A percentile compares a stretch with the other conserved stretches of the same genome.
These are phyloP conservation scores for Chrosomus eos DNA, from an alignment of 2,797 vertebrate genomes.

Conservation along the genomic window DNA sequence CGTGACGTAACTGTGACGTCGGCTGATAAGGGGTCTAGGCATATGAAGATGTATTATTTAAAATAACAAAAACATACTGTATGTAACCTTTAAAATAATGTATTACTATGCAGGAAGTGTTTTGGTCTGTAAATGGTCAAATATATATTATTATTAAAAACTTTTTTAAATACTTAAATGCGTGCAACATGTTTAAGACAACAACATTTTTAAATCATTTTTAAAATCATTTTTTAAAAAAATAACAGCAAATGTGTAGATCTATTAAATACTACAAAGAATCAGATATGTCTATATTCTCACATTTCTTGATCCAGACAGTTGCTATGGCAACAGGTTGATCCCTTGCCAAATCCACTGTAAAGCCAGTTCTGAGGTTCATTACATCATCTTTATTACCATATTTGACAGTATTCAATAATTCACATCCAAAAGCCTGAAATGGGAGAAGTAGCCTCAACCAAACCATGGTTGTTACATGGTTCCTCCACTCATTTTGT, in stretches of 20 bases:
- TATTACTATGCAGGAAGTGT: background rate
- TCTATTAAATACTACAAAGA: conserved; percentile 41
- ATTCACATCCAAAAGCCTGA: conserved; percentile 22
- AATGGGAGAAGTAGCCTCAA: background rate
- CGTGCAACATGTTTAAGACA: background rate
- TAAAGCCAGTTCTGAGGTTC: conserved; percentile 36
- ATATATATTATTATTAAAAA: background rate
- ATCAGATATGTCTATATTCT: conserved; percentile 5
- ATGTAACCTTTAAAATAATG: background rate
- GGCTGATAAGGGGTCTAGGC: no score
- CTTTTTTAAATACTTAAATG: background rate
- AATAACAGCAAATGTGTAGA: background rate
- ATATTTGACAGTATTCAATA: conserved; percentile 39
- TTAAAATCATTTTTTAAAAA: no score
- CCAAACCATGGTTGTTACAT: background rate
- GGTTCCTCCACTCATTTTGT: background rate
- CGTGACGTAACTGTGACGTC: no score
- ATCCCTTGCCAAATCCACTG: conserved; percentile 7
- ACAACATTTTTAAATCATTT: no score
- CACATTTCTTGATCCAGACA: conserved; percentile 36
- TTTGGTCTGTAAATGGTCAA: background rate
- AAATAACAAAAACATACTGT: no score
- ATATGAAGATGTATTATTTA: background rate
- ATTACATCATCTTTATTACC: conserved; percentile 33
- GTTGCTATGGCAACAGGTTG: conserved; percentile 67